Conservation (phyloP, 2,113 vertebrate species). For the Hippocampus comes region DNA sequence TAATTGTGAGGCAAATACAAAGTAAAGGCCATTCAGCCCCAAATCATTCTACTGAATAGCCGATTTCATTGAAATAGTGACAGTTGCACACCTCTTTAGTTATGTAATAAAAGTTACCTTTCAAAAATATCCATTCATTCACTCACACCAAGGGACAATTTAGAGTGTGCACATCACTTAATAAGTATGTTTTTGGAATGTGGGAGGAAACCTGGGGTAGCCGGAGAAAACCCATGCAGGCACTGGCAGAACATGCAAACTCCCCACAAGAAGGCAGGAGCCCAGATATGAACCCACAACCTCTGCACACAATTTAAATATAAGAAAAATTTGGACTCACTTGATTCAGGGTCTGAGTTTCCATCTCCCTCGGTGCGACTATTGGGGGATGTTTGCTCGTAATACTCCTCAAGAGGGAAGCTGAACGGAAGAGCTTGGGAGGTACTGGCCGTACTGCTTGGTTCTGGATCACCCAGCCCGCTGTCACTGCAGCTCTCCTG, state of each 20-base stretch:
- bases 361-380: constrained; percentile 95
- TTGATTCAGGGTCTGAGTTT: constrained; percentile 96
- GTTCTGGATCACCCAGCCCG: constrained; percentile 84
- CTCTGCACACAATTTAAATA: neutral
- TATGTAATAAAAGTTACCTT: neutral
- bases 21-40: neutral
- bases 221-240: too few relatives aligned
- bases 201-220: too few relatives aligned
- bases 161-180: too few relatives aligned
- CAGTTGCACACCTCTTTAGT: neutral
- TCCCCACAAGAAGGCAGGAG: too few relatives aligned
- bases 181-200: too few relatives aligned
- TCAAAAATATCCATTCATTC: neutral
- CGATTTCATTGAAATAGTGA: neutral
- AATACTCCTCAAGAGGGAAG: constrained; percentile 89
- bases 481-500: constrained; percentile 93
- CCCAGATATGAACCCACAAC: too few relatives aligned
- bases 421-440: constrained; percentile 83
- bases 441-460: constrained; percentile 71
- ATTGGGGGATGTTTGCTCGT: constrained; percentile 86
- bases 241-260: too few relatives aligned
- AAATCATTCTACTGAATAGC: neutral
- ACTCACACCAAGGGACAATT: too few relatives aligned
- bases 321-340: constrained; percentile 75
- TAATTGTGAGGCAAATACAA: neutral